Evolutionary conservation across 2,888 invertebrate genomes (phyloP).

Genomic region (Abrostola tripartita): DNA sequence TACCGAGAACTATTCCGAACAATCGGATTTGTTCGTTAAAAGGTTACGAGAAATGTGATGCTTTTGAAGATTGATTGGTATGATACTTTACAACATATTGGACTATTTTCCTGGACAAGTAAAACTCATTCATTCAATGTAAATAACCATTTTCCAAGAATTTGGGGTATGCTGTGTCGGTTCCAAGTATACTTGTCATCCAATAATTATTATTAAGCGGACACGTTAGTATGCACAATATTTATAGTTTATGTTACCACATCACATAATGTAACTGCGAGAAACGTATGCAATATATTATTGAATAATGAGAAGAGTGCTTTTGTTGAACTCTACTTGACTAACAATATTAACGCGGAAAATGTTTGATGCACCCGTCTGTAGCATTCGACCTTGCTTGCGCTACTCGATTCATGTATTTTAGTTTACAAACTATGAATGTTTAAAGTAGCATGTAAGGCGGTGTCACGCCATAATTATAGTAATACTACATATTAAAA

Average conservation of each 20-base stretch:
- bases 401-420: background rate
- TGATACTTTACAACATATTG: background rate
- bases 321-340: background rate
- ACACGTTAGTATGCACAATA: background rate
- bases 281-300: background rate
- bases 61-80: background rate
- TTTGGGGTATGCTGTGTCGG: background rate
- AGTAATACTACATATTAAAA: too few relatives aligned
- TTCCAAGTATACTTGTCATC: background rate
- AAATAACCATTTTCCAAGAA: background rate
- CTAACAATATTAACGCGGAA: background rate
- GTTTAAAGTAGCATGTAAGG: too few relatives aligned
- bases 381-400: background rate
- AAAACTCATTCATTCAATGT: background rate
- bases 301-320: background rate
- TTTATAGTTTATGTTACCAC: background rate
- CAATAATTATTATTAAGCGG: background rate
- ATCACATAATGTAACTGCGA: background rate
- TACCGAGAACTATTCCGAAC: slow-evolving; percentile 10
- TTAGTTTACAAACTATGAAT: too few relatives aligned
- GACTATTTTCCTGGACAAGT: background rate
- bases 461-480: too few relatives aligned
- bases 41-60: background rate
- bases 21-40: slow-evolving; percentile 9
- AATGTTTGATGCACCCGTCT: background rate